phyloP scores from a whole-genome alignment of 2,888 invertebrate genomes.

The Synanthedon myopaeformis region DNA sequence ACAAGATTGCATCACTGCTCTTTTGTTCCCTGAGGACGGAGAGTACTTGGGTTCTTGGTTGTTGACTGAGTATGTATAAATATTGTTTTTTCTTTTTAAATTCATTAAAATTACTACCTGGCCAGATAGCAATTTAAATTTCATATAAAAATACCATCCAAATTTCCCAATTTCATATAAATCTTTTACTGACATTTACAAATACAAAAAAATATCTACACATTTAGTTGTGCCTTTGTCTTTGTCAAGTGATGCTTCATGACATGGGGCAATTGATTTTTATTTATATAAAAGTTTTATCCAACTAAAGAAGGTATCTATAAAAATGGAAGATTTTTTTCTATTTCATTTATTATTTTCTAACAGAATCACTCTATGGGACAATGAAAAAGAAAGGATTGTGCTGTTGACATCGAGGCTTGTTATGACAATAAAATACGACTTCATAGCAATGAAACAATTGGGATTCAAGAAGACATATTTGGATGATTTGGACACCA shows the following conservation, averaged over 20 bases:
- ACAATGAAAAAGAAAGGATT: constrained; percentile 85
- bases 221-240: too few relatives aligned
- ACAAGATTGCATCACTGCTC: constrained; percentile 74
- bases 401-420: constrained; percentile 79
- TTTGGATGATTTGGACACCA: constrained; percentile 76
- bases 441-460: constrained; percentile 84
- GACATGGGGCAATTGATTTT: too few relatives aligned
- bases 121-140: too few relatives aligned
- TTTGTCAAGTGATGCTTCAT: too few relatives aligned
- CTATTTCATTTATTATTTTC: background rate
- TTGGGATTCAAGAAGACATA: constrained; percentile 78
- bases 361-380: constrained; percentile 87
- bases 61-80: constrained; percentile 78
- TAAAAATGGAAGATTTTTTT: background rate
- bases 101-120: too few relatives aligned
- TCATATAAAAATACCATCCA: too few relatives aligned
- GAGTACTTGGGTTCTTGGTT: constrained; percentile 81
- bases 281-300: too few relatives aligned
- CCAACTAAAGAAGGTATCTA: too few relatives aligned
- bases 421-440: constrained; percentile 82
- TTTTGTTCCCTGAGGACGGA: constrained; percentile 78
- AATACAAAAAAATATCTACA: too few relatives aligned
- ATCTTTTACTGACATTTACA: too few relatives aligned
- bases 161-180: too few relatives aligned
- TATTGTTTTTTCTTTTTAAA: too few relatives aligned